These are phyloP conservation scores for Meloe dianella DNA, from an alignment of 2,888 invertebrate species.

Conservation along the genomic window DNA sequence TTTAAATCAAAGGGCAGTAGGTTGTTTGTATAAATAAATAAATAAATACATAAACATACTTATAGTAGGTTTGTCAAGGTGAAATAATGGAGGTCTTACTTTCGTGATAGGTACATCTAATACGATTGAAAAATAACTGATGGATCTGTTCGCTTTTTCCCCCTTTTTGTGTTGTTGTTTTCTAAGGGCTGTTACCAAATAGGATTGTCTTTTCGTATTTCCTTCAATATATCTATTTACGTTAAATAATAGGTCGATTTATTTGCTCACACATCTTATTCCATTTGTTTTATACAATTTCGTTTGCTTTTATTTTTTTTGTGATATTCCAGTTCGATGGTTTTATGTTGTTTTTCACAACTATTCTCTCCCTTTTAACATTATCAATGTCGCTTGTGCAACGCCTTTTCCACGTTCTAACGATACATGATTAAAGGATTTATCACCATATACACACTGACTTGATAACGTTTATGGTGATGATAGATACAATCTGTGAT, in stretches of 20 bases:
- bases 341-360: slow-evolving; percentile 31
- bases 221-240: slow-evolving; percentile 47
- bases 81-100: not conserved
- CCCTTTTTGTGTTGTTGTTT: not conserved
- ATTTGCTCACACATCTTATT: slow-evolving; percentile 46
- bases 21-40: slow-evolving; percentile 26
- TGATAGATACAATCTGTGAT: too few species aligned
- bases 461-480: too few species aligned
- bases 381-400: too few species aligned
- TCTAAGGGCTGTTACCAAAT: slow-evolving; percentile 25
- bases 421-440: not conserved
- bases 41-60: slow-evolving; percentile 8
- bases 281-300: slow-evolving; percentile 38
- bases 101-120: not conserved
- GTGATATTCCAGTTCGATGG: slow-evolving; percentile 18
- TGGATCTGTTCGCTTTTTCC: not conserved
- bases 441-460: too few species aligned
- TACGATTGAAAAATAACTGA: not conserved
- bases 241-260: slow-evolving; percentile 49
- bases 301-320: slow-evolving; percentile 42
- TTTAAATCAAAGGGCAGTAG: slow-evolving; percentile 15
- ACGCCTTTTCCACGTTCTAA: too few species aligned
- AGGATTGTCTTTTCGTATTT: slow-evolving; percentile 26
- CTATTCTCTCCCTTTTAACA: too few species aligned
- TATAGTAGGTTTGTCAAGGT: not conserved